Evolutionary conservation across 2,113 vertebrate genomes (phyloP).

Genomic region (Ageneiosus marmoratus): DNA sequence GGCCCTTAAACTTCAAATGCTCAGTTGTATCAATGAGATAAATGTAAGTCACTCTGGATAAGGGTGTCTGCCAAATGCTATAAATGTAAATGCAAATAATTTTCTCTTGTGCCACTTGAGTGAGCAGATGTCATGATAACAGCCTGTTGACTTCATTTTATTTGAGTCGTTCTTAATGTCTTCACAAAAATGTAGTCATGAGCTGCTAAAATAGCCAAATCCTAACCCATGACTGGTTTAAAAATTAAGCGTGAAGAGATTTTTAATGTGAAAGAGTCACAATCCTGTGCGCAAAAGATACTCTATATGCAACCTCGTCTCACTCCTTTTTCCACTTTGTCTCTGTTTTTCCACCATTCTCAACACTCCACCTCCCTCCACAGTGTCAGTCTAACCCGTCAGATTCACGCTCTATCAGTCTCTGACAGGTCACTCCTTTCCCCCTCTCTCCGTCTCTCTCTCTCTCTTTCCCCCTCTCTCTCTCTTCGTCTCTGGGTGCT

Average conservation of each 20-base stretch:
- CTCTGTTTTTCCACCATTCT: neutral
- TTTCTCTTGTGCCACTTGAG: too few species aligned
- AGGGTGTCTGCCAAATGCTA: too few species aligned
- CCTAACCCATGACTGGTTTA: neutral
- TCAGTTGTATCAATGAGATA: too few species aligned
- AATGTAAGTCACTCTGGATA: too few species aligned
- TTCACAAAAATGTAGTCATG: neutral
- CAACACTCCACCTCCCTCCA: constrained; percentile 24
- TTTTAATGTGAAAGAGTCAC: neutral
- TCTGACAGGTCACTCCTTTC: constrained; percentile 60
- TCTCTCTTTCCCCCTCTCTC: constrained; percentile 42
- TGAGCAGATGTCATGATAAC: too few species aligned
- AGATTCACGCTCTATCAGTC: constrained; percentile 66
- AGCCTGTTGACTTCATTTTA: too few species aligned
- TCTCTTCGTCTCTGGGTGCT: constrained; percentile 33
- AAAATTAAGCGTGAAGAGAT: neutral
- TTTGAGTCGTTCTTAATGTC: neutral
- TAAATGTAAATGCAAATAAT: too few species aligned
- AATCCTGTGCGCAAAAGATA: neutral
- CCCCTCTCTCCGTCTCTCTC: constrained; percentile 43
- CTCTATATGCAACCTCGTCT: constrained; percentile 11
- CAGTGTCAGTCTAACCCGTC: constrained; percentile 57
- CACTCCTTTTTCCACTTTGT: constrained; percentile 44
- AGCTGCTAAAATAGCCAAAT: neutral
- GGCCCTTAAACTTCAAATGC: too few species aligned